A percentile compares a stretch with the other conserved stretches of the same genome.
phyloP scores from a whole-genome alignment of 1,140 invertebrate species.

The Lordiphosa clarofinis region DNA sequence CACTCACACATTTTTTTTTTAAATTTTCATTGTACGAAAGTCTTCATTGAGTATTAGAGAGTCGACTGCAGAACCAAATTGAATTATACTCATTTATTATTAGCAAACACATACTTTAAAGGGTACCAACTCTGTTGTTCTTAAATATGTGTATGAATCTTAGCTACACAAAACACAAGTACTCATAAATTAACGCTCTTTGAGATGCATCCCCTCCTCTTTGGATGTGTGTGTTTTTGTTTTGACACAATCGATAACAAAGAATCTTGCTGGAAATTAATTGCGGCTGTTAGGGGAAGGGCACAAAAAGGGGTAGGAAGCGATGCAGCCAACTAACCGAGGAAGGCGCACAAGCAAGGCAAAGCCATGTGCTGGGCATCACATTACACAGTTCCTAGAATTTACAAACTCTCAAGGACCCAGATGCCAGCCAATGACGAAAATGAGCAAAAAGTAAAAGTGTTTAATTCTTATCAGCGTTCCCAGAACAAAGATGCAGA shows the following conservation, averaged over 20 bases:
- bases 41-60: too few relatives aligned
- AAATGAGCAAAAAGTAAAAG: slow-evolving; percentile 12
- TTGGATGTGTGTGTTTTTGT: slow-evolving; percentile 33
- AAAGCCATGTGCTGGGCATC: slow-evolving; percentile 13
- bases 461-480: slow-evolving; percentile 20
- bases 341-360: slow-evolving; percentile 19
- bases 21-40: too few relatives aligned
- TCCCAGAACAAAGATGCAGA: slow-evolving; percentile 1
- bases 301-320: slow-evolving; percentile 12
- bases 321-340: slow-evolving; percentile 1
- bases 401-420: slow-evolving; percentile 9
- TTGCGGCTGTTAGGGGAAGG: slow-evolving; percentile 22
- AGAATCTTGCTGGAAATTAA: slow-evolving; percentile 55
- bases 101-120: neutral
- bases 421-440: slow-evolving; percentile 4
- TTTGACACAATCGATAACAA: slow-evolving; percentile 64
- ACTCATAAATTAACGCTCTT: slow-evolving; percentile 49
- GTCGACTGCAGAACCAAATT: too few relatives aligned
- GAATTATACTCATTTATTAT: too few relatives aligned
- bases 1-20: too few relatives aligned
- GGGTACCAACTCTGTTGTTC: slow-evolving; percentile 4
- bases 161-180: slow-evolving; percentile 20
- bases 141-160: neutral
- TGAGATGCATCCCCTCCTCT: slow-evolving; percentile 5
- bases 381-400: slow-evolving; percentile 23